Conservation (phyloP, 1,140 invertebrate species). For the Calliphora vicina region DNA sequence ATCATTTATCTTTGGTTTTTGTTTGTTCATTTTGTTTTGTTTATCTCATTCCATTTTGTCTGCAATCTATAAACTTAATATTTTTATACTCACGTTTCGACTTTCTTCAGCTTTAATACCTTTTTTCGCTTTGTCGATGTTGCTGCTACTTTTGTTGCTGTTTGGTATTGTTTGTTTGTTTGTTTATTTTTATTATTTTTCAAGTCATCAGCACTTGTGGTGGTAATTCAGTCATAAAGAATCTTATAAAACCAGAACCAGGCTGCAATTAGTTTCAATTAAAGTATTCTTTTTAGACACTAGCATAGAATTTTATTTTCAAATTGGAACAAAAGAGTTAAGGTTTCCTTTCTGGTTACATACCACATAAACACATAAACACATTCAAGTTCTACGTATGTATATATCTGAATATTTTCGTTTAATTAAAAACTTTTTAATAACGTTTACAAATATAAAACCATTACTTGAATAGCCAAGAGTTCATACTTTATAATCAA, state of each 20-base stretch:
- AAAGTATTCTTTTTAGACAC: neutral
- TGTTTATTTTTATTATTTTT: neutral
- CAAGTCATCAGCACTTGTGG: neutral
- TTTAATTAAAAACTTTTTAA: neutral
- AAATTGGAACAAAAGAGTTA: neutral
- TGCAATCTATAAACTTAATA: neutral
- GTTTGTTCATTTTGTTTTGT: neutral
- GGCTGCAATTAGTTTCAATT: neutral
- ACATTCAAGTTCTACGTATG: neutral
- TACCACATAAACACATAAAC: too few species aligned
- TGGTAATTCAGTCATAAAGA: neutral
- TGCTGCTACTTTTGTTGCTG: neutral
- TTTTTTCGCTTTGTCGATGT: neutral
- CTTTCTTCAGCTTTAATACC: neutral
- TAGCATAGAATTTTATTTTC: neutral
- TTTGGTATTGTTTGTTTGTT: too few species aligned
- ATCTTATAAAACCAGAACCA: neutral
- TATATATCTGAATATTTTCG: neutral
- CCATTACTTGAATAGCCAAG: too few species aligned
- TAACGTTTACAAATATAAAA: too few species aligned
- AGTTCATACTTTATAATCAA: too few species aligned
- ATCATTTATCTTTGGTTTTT: constrained; percentile 26
- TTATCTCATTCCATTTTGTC: neutral
- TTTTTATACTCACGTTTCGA: neutral
- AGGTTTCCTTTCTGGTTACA: neutral